These are phyloP conservation scores for Melieria picta DNA, from an alignment of 2,888 invertebrate species.

Conservation along the genomic window DNA sequence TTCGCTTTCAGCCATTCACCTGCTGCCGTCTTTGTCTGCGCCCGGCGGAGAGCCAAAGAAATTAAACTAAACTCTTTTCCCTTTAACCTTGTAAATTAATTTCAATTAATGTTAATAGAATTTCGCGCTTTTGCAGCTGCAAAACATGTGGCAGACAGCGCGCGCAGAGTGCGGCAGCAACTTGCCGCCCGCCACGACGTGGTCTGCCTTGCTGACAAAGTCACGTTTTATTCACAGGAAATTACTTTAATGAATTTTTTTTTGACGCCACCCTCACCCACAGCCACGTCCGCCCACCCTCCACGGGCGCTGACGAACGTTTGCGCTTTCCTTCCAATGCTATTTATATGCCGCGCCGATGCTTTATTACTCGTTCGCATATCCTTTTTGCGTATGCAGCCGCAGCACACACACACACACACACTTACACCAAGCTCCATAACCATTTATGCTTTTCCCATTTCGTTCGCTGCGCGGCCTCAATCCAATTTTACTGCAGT, in stretches of 20 bases:
- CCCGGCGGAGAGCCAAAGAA: background rate
- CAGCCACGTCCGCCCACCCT: background rate
- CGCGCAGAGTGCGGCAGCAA: background rate
- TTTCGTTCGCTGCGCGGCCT: background rate
- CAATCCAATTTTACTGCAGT: background rate
- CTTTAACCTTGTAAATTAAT: slow-evolving; percentile 16
- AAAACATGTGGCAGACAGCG: slow-evolving; percentile 3
- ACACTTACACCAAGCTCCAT: background rate
- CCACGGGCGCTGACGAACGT: background rate
- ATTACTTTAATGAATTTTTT: slow-evolving; percentile 54
- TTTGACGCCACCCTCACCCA: slow-evolving; percentile 3
- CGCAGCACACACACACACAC: too few species aligned
- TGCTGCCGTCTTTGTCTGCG: too few species aligned
- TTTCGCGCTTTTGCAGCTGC: background rate
- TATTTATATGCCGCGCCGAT: slow-evolving; percentile 16
- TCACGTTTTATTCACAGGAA: slow-evolving; percentile 49
- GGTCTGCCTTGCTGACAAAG: slow-evolving; percentile 38
- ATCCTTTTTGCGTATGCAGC: slow-evolving; percentile 7
- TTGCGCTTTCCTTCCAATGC: background rate
- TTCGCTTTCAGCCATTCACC: too few species aligned
- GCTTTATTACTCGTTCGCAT: slow-evolving; percentile 17
- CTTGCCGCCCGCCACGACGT: slow-evolving; percentile 2
- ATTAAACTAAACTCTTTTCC: background rate
- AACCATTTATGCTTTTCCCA: background rate
- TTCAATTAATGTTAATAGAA: slow-evolving; percentile 25